Base-by-base conservation (phyloP, 2,888 invertebrate genomes). In the Polymixis flavicincta region DNA sequence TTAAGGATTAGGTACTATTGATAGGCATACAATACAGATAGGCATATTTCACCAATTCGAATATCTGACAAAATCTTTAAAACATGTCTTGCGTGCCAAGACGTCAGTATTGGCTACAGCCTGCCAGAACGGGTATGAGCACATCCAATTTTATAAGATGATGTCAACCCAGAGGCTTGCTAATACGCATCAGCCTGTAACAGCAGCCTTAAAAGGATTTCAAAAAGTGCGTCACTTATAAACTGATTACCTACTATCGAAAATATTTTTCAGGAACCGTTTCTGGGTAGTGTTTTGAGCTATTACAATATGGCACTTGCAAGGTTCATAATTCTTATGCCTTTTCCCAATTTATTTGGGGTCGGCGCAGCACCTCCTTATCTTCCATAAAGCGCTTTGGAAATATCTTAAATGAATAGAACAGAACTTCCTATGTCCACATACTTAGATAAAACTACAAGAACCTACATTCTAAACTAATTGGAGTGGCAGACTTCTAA, bases 131-230 rank as follows among this genome's bases (percentile, higher is more conserved):
- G 48, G 54, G 48, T 81, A 74, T 19, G 22, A 25, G 61, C 22
- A 42, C 54, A 57, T 67, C n/a, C 45, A 59, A 42, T 68, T 76
- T 63, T 42, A n/a, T 17, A 64, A 77, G 77, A 76, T 82, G 64
- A 79, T 76, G 64, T 79, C 78, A 82, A 54, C 67, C 19, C 14
- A 25, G 22, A 76, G 32, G 28, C 67, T 82, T 76, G 64, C 48
- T 14, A 25, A 68, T 50, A 66, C 48, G 82, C 60, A 60, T 54
- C 28, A 61, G 32, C 4, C 14, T 73, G 22, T 75, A 65, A 65
- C n/a, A 54, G 45, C 32, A 22, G 37, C 52, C 77, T 61, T 74
- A 61, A n/a, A 81, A 25, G 65, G 81, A 17, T 42, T 60, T 52
- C 17, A 3, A 45, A n/a, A 50, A 65, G 22, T 66, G 66, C 81